Base-by-base conservation (phyloP, 2,888 invertebrate species). In the Cheiracanthium punctorium region DNA sequence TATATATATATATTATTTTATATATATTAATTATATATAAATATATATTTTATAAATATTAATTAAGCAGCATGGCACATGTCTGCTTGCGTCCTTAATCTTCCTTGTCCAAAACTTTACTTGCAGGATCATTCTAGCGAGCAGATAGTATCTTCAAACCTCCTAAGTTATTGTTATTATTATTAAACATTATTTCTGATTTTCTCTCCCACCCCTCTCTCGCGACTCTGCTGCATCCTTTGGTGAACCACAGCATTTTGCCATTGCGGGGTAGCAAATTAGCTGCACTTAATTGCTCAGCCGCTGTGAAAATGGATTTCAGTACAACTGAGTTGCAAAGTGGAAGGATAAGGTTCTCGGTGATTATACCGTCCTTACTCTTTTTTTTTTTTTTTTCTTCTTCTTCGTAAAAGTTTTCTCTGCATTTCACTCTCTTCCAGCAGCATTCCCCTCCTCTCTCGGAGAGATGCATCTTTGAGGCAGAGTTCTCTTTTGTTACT, bases 261-360 rank as follows among this genome's bases (percentile, higher is more conserved):
- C 14, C 14, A 71, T 2, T 7, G 64, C 24, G 65, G 41, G 69
- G 76, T 14, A 24, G 43, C 67, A 80, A 80, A 80, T 80, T 80
- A 64, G 37, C 71, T 64, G 71, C 80, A 80, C 64, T 80, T 80
- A 70, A 64, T 64, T 80, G 71, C 41, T 75, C 65, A 75, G 41
- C 29, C 33, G 37, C 75, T 64, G 58, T 75, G 75, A 64, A 58
- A 75, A 65, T 33, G 33, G 75, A 28, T n/a, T 65, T 65, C 33
- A 24, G 75, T 65, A 33, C 30, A 33, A 75, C 58, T 75, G 75
- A 33, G 37, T 69, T 33, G n/a, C 69, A n/a, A 10, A 71, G 71
- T 17, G 65, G 37, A 41, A 24, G 65, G 7, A 52, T 30, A 32
- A 37, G 37, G 75, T 24, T 24, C 41, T 69, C 48, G 52, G 79